Percentiles rank a stretch among this genome's conserved stretches.
Evolutionary conservation across 1,140 invertebrate genomes (phyloP).

Genomic region (Drosophila parabipectinata): DNA sequence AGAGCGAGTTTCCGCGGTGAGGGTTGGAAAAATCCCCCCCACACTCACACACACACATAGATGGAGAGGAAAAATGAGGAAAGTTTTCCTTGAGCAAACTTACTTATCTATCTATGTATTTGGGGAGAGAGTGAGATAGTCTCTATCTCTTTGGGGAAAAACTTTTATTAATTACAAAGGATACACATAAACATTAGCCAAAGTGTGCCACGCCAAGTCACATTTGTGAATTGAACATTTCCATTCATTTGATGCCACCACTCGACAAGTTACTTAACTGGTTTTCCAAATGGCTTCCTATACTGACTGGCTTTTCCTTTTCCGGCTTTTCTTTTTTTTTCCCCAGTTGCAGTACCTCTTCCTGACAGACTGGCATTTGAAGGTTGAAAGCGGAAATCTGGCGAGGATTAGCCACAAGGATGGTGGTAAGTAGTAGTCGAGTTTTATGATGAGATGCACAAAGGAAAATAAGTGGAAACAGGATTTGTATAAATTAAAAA

Average conservation of each 20-base stretch:
- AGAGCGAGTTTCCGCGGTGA: slow-evolving; percentile 1
- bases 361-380: slow-evolving; percentile 6
- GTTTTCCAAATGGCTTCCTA: slow-evolving; percentile 50
- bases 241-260: slow-evolving; percentile 10
- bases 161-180: slow-evolving; percentile 82
- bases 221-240: slow-evolving; percentile 51
- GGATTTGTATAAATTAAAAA: no score
- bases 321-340: background rate
- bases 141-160: slow-evolving; percentile 52
- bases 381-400: slow-evolving; percentile 13
- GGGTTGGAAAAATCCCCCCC: background rate
- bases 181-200: slow-evolving; percentile 72
- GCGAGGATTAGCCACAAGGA: slow-evolving; percentile 56
- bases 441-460: slow-evolving; percentile 1
- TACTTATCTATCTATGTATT: slow-evolving; percentile 26
- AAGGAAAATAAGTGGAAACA: background rate
- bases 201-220: slow-evolving; percentile 23
- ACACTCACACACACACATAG: background rate
- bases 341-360: slow-evolving; percentile 8
- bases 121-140: background rate
- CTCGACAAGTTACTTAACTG: slow-evolving; percentile 64
- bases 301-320: slow-evolving; percentile 34
- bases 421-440: slow-evolving; percentile 51
- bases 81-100: slow-evolving; percentile 48
- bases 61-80: slow-evolving; percentile 61